A percentile compares a stretch with the other conserved stretches of the same genome.
phyloP scores from a whole-genome alignment of 2,113 vertebrate species.

The Paratilapia polleni region DNA sequence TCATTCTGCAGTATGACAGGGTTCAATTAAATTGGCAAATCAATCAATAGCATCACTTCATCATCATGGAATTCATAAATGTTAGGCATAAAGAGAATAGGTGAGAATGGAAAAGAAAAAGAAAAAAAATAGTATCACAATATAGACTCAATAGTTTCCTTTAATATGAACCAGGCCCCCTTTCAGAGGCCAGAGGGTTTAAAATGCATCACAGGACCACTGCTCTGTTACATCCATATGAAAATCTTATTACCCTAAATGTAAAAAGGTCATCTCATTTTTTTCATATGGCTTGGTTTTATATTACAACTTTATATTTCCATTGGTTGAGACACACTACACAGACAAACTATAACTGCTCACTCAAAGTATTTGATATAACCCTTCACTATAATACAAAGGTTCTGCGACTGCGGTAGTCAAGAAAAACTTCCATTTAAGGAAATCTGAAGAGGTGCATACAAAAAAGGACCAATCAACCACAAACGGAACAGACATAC shows the following conservation, averaged over 20 bases:
- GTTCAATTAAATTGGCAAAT: slow-evolving; percentile 38
- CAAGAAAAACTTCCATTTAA: slow-evolving; percentile 49
- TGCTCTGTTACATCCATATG: slow-evolving; percentile 3
- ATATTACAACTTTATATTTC: slow-evolving; percentile 17
- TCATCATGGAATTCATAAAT: slow-evolving; percentile 7
- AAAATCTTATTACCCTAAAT: slow-evolving; percentile 4
- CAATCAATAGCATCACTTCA: slow-evolving; percentile 39
- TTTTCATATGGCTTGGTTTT: not conserved
- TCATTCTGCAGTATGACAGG: slow-evolving; percentile 8
- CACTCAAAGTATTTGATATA: slow-evolving; percentile 27
- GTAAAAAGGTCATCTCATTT: not conserved
- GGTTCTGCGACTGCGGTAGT: not conserved
- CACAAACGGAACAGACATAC: slow-evolving; percentile 18
- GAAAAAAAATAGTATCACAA: not conserved
- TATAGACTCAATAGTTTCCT: not conserved
- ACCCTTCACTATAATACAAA: slow-evolving; percentile 27
- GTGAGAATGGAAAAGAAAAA: slow-evolving; percentile 17
- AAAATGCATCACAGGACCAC: not conserved
- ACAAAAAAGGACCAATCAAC: slow-evolving; percentile 23
- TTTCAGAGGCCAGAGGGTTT: slow-evolving; percentile 5
- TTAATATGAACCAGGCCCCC: slow-evolving; percentile 14
- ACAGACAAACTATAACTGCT: not conserved
- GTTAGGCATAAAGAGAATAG: not conserved
- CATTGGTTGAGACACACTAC: not conserved
- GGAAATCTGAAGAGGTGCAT: slow-evolving; percentile 37